Base-by-base conservation (phyloP, 1,140 invertebrate species). In the Saccostrea glomerata region DNA sequence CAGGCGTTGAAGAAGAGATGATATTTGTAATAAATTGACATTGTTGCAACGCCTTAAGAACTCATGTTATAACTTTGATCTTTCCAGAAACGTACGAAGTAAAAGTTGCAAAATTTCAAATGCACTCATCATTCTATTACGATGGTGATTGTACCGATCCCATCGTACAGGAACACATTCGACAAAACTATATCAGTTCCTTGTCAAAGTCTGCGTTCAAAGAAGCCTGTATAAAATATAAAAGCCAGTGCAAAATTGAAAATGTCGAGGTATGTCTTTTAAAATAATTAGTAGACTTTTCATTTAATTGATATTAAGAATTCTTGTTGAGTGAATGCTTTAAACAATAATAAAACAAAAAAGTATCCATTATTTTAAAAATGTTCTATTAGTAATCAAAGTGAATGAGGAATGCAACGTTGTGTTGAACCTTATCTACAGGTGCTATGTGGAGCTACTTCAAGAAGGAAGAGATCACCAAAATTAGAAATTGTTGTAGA, bases 91-190 rank as follows among this genome's bases (percentile, higher is more conserved):
- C 25, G 15, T 77, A 13, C 70, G 2, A 3, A 12, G 25, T 30
- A 25, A 77, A 2, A 1, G 2, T 0, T 36, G 70, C 30, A 84
- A 25, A 30, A 23, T 56, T 40, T 20, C 20, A 54, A 30, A 86
- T 89, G 85, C 30, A 66, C 11, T 23, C 85, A 3, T 25, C 86
- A 30, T 89, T 85, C 47, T 89, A 89, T 15, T 89, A 70, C 47
- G 58, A 70, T 11, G 86, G 88, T 12, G 60, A 87, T 25, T 89
- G 86, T 13, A 85, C 56, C 20, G 56, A 89, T 66, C 25, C 82
- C 2, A 40, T n/a, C 2, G 83, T 87, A 47, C 82, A 84, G 30
- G 36, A 73, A 11, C 36, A 58, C n/a, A 89, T 89, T 5, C 82
- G 73, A 87, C 0, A 77, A n/a, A 73, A 85, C 6, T 89, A 87